Base-by-base conservation (phyloP, 2,888 invertebrate genomes). In the Listrodromus nycthemerus region DNA sequence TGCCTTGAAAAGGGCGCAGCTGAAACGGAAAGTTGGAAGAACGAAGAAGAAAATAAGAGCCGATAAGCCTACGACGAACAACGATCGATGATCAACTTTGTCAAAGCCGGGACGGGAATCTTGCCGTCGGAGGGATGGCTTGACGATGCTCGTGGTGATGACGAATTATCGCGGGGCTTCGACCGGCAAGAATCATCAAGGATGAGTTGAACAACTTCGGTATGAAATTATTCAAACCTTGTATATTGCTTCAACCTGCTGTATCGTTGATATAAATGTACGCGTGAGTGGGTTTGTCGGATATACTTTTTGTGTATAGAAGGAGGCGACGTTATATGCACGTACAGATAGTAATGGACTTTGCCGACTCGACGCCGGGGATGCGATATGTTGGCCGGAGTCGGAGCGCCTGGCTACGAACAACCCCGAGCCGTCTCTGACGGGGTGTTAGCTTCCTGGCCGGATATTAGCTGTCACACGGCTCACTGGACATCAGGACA, bases 381-480 rank as follows among this genome's bases (percentile, higher is more conserved):
- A 89, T 88, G 88, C 88, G 89, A 91, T 89, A 88, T 89, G 88
- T 90, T 88, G 89, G 91, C 69, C 85, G 80, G 82, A 77, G 85
- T 73, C 69, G 73, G 74, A 63, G 55, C 74, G 69, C 65, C 70
- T 78, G 84, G 85, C 81, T 84, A 85, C 80, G 71, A 80, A 78
- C 71, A 80, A 66, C 81, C 76, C 65, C 76, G 74, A 69, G 41
- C 69, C 81, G 83, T 65, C 82, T 74, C 81, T 69, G 85, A 86
- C 85, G 89, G 91, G 91, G 91, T 90, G 92, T 91, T 91, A 91
- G 92, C 92, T 93, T 93, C 92, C 93, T 90, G 91, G 90, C 88
- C 92, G 93, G 93, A 93, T 93, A 93, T 93, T 93, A 93, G 92
- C 93, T 93, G 93, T 93, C 93, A 92, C 90, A 91, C 91, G 91